Conservation (phyloP, 2,888 invertebrate genomes). For the Odontomyia ornata region DNA sequence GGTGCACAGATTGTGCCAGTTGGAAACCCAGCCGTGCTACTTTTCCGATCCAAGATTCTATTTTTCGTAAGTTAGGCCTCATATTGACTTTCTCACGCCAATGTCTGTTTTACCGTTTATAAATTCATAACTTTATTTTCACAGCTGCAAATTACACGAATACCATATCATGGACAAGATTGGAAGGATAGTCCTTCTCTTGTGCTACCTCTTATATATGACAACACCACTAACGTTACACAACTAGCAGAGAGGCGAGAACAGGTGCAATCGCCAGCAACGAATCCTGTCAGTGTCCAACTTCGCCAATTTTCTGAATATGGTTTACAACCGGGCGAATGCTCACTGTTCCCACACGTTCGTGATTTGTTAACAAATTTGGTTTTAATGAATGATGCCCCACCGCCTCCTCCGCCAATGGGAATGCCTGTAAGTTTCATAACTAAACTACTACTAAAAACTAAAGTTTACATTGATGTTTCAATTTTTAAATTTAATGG, state of each 20-base stretch:
- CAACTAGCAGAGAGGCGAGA: conserved; percentile 87
- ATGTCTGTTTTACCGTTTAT: background rate
- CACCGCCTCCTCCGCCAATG: conserved; percentile 63
- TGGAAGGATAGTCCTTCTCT: conserved; percentile 76
- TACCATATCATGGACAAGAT: conserved; percentile 71
- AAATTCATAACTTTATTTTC: background rate
- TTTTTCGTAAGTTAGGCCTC: conserved; percentile 79
- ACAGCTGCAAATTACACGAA: conserved; percentile 79
- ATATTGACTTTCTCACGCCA: background rate
- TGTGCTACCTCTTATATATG: conserved; percentile 90
- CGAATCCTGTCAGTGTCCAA: conserved; percentile 71
- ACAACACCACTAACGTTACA: conserved; percentile 84
- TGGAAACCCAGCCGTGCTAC: conserved; percentile 86
- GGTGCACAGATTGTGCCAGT: conserved; percentile 87
- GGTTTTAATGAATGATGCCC: conserved; percentile 80
- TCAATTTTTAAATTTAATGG: background rate
- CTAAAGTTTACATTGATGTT: background rate
- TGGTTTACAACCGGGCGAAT: conserved; percentile 80
- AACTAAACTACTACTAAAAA: too few relatives aligned
- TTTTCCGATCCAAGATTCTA: conserved; percentile 86
- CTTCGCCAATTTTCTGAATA: conserved; percentile 80
- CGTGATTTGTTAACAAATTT: conserved; percentile 87
- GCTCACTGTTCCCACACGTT: conserved; percentile 90
- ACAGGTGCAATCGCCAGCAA: conserved; percentile 67
- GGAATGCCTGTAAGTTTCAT: conserved; percentile 50